These are phyloP conservation scores for Ridgeia piscesae DNA, from an alignment of 1,140 invertebrate genomes.

Conservation along the genomic window DNA sequence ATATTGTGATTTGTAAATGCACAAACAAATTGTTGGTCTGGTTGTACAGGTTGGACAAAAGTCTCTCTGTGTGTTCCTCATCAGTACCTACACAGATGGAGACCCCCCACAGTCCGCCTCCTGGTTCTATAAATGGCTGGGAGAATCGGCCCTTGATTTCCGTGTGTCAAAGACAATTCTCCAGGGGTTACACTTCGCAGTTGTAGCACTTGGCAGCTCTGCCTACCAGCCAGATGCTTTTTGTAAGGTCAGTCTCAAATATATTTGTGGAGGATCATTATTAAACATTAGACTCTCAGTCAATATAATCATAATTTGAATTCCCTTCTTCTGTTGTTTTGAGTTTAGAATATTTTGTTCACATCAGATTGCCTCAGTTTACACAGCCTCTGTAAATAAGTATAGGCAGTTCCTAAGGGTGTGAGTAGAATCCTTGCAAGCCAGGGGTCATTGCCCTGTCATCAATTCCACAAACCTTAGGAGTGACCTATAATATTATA, in stretches of 20 bases:
- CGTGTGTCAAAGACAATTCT: slow-evolving; percentile 61
- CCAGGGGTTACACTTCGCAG: slow-evolving; percentile 59
- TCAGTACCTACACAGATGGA: slow-evolving; percentile 66
- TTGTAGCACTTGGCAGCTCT: slow-evolving; percentile 68
- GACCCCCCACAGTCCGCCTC: slow-evolving; percentile 57
- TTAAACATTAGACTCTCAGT: too few relatives aligned
- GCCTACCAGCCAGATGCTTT: slow-evolving; percentile 61
- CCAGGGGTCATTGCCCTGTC: too few relatives aligned
- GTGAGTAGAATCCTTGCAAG: too few relatives aligned
- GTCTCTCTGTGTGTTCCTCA: slow-evolving; percentile 57
- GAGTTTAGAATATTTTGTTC: too few relatives aligned
- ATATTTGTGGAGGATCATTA: neutral
- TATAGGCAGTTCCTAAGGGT: too few relatives aligned
- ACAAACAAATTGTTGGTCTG: neutral
- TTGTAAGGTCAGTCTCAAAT: slow-evolving; percentile 55
- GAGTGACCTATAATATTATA: too few relatives aligned
- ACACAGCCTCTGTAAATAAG: too few relatives aligned
- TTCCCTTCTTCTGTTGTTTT: too few relatives aligned
- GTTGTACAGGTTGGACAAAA: neutral
- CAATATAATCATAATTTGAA: too few relatives aligned
- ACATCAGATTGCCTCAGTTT: too few relatives aligned
- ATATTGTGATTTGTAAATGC: neutral
- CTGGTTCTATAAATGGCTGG: slow-evolving; percentile 66
- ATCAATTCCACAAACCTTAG: too few relatives aligned
- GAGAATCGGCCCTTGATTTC: slow-evolving; percentile 64